phyloP scores from a whole-genome alignment of 2,797 vertebrate genomes.

The Cossypha heuglini region DNA sequence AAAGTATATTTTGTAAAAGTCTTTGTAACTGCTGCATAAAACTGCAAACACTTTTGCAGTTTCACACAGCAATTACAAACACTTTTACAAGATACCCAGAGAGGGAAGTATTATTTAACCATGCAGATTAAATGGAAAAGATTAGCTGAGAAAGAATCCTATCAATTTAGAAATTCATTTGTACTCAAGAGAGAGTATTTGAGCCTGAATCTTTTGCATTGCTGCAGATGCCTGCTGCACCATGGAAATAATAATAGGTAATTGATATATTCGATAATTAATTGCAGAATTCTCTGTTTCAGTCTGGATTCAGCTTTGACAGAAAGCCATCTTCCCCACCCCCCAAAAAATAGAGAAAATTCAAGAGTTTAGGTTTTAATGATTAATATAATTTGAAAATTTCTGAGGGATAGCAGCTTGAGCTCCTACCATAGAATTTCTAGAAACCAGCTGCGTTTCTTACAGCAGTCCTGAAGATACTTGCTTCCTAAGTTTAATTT shows the following conservation, averaged over 20 bases:
- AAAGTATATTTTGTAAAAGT: not conserved
- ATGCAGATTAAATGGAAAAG: not conserved
- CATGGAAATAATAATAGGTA: not conserved
- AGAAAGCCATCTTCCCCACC: rapidly evolving
- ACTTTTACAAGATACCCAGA: not conserved
- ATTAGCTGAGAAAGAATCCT: not conserved
- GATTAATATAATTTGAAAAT: not conserved
- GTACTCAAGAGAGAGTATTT: not conserved
- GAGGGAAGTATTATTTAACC: not conserved
- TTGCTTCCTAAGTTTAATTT: not conserved
- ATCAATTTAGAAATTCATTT: not conserved
- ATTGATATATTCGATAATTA: not conserved
- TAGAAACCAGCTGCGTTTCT: not conserved
- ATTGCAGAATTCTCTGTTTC: not conserved
- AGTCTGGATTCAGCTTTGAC: not conserved
- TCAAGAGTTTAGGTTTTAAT: not conserved
- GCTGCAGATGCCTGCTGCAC: not conserved
- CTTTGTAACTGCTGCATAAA: not conserved
- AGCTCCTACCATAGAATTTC: not conserved
- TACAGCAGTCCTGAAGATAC: not conserved
- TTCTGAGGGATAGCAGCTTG: not conserved
- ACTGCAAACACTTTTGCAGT: not conserved
- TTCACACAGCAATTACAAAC: not conserved
- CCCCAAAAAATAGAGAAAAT: not conserved
- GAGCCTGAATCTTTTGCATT: not conserved